Conservation (phyloP, 2,113 vertebrate species). For the Perccottus glenii region DNA sequence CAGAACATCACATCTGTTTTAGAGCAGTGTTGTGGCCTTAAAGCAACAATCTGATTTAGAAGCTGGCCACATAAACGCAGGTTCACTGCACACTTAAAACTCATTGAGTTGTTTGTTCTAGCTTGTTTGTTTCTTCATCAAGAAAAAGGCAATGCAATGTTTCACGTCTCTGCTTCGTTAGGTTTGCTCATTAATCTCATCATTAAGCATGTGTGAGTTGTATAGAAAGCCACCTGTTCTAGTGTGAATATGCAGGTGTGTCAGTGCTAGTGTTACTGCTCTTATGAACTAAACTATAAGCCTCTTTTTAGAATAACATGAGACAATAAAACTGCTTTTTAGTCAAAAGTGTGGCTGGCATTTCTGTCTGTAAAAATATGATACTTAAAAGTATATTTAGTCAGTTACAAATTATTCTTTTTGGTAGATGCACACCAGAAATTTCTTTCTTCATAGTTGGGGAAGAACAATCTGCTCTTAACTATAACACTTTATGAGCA, state of each 20-base stretch:
- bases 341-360: no score
- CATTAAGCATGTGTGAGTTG: not conserved
- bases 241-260: not conserved
- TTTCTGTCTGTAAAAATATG: no score
- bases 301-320: no score
- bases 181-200: conserved; percentile 4
- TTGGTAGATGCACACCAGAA: no score
- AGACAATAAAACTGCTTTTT: no score
- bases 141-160: not conserved
- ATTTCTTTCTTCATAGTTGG: no score
- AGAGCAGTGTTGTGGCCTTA: conserved; percentile 17
- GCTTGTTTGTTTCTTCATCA: conserved; percentile 6
- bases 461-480: no score
- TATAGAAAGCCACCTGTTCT: conserved; percentile 6
- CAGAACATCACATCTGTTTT: conserved; percentile 39
- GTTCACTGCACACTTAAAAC: conserved; percentile 9
- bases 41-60: conserved; percentile 42
- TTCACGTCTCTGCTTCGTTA: not conserved
- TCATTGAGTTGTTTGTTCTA: conserved; percentile 11
- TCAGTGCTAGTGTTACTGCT: not conserved
- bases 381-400: no score
- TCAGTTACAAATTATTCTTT: no score
- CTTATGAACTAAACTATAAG: no score
- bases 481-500: no score
- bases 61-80: conserved; percentile 20